Conservation (phyloP, 1,140 invertebrate genomes). For the Mycetomoellerius zeteki region DNA sequence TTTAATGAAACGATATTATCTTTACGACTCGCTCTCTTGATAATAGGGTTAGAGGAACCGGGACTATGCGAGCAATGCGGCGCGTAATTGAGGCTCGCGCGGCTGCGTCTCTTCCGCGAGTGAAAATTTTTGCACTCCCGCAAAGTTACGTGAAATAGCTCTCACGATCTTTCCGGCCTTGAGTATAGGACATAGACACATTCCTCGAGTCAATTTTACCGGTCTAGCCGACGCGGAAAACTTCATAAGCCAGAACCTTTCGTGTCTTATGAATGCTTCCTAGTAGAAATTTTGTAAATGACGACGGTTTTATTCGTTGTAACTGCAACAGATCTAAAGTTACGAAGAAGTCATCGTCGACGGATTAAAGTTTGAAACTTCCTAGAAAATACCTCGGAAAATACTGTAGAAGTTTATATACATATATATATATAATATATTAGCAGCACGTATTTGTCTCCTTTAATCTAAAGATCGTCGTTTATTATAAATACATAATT, state of each 20-base stretch:
- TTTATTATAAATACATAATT: slow-evolving; percentile 7
- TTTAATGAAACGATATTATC: slow-evolving; percentile 63
- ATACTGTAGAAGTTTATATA: neutral
- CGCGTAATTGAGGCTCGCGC: slow-evolving; percentile 16
- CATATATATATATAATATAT: neutral
- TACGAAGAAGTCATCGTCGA: neutral
- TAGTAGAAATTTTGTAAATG: slow-evolving; percentile 20
- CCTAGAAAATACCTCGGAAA: neutral
- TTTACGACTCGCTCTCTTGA: slow-evolving; percentile 62
- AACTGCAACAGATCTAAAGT: slow-evolving; percentile 28
- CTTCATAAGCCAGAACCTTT: slow-evolving; percentile 10
- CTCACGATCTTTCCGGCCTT: slow-evolving; percentile 55
- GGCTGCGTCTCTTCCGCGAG: slow-evolving; percentile 28
- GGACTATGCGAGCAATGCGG: slow-evolving; percentile 46
- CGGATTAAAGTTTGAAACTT: neutral
- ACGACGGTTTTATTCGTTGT: neutral
- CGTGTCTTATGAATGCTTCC: slow-evolving; percentile 33
- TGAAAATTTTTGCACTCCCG: slow-evolving; percentile 32
- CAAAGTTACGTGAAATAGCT: slow-evolving; percentile 23
- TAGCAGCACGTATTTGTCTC: neutral
- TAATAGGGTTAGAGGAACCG: slow-evolving; percentile 46
- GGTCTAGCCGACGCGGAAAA: slow-evolving; percentile 16
- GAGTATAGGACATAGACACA: slow-evolving; percentile 33
- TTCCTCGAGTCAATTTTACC: slow-evolving; percentile 55
- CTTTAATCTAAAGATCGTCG: neutral